Evolutionary conservation across 2,888 invertebrate species (phyloP).

Genomic region (Mythimna pallens): DNA sequence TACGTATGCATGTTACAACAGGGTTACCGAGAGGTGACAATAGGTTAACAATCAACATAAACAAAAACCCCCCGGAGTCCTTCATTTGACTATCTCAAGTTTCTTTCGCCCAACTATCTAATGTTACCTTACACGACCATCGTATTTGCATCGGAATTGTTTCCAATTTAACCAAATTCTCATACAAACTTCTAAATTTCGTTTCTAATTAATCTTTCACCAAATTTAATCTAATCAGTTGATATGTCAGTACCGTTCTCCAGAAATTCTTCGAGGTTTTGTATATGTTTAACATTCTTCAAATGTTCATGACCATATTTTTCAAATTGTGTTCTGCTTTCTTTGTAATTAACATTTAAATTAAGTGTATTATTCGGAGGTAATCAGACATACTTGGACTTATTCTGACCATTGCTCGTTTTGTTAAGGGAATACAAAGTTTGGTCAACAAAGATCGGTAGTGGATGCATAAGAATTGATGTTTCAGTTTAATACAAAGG

Average conservation of each 20-base stretch:
- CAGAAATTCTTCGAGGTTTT: constrained; percentile 16
- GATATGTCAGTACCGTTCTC: constrained; percentile 24
- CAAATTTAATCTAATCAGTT: constrained; percentile 47
- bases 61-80: constrained; percentile 43
- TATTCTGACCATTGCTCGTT: constrained; percentile 28
- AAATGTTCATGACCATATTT: constrained; percentile 33
- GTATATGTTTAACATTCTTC: constrained; percentile 47
- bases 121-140: constrained; percentile 26
- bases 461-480: constrained; percentile 43
- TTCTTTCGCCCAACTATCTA: constrained; percentile 24
- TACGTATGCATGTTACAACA: constrained; percentile 21
- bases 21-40: constrained; percentile 37
- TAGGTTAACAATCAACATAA: constrained; percentile 46
- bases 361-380: constrained; percentile 53
- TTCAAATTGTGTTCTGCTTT: constrained; percentile 58
- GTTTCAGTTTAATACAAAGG: constrained; percentile 62
- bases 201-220: constrained; percentile 57
- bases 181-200: constrained; percentile 22
- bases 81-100: constrained; percentile 38
- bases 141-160: constrained; percentile 59
- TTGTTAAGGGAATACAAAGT: rapidly evolving
- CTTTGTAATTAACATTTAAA: constrained; percentile 61
- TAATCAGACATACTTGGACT: constrained; percentile 25
- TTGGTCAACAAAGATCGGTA: not conserved
- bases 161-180: constrained; percentile 49